Conservation (phyloP, 2,113 vertebrate species). For the Cynopterus brachyotis region DNA sequence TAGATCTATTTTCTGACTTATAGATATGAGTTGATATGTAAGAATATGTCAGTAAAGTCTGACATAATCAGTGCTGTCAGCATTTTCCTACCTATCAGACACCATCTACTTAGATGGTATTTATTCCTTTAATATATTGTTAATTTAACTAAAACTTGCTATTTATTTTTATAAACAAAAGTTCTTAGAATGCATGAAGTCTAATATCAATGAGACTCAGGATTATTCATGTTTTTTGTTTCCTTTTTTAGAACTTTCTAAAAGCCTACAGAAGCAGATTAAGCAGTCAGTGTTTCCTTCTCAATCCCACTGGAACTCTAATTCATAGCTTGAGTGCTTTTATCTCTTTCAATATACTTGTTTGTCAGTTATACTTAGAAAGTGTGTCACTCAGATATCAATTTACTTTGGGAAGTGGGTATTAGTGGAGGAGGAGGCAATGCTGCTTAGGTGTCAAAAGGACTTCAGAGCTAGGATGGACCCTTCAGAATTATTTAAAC, state of each 20-base stretch:
- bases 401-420: background rate
- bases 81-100: background rate
- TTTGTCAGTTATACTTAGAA: background rate
- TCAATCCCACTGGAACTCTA: background rate
- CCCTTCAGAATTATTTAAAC: background rate
- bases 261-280: background rate
- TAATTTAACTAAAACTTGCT: slow-evolving; percentile 18
- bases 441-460: background rate
- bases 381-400: background rate
- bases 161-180: slow-evolving; percentile 11
- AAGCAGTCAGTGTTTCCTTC: background rate
- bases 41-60: background rate
- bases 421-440: background rate
- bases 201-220: background rate
- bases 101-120: background rate
- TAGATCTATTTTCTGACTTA: slow-evolving; percentile 9
- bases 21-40: background rate
- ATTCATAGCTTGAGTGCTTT: background rate
- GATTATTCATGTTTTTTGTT: background rate
- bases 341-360: background rate
- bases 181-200: background rate
- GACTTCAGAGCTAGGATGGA: background rate
- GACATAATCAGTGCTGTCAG: background rate
- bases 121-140: background rate
- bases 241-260: background rate